Conservation (phyloP, 2,113 vertebrate species). For the Tupaia tana region DNA sequence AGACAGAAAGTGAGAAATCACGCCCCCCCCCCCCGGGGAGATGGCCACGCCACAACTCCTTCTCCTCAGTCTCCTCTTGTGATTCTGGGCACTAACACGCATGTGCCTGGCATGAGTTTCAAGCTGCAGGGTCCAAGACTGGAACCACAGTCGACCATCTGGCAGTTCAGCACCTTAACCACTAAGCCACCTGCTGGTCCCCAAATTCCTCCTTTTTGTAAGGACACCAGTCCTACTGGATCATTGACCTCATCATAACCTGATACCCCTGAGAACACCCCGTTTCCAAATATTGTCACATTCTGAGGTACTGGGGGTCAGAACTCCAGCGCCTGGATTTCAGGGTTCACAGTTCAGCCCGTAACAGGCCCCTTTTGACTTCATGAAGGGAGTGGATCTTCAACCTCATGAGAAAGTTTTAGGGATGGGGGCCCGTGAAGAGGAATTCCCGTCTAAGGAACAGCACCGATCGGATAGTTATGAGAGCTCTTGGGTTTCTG, state of each 20-base stretch:
- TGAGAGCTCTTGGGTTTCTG: not conserved
- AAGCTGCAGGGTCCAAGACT: no score
- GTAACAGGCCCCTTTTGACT: not conserved
- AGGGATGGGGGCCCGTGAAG: not conserved
- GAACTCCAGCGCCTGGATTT: not conserved
- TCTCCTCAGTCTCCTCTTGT: no score
- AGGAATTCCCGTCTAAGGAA: not conserved
- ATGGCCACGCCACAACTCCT: no score
- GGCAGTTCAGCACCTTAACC: no score
- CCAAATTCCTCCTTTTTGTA: not conserved
- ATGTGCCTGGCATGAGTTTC: no score
- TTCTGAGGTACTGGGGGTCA: not conserved
- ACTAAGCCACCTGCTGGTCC: no score
- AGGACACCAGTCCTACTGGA: not conserved
- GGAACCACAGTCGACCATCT: no score
- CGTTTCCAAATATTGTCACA: not conserved
- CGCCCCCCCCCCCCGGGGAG: no score
- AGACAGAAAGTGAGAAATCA: no score
- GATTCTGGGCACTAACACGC: no score
- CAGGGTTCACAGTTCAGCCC: not conserved
- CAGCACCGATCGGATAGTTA: fast-evolving
- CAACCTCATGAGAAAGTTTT: not conserved
- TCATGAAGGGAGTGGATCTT: not conserved
- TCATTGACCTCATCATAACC: not conserved
- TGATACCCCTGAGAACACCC: not conserved